Evolutionary conservation across 2,888 invertebrate genomes (phyloP).

Genomic region (Meghimatium bilineatum): DNA sequence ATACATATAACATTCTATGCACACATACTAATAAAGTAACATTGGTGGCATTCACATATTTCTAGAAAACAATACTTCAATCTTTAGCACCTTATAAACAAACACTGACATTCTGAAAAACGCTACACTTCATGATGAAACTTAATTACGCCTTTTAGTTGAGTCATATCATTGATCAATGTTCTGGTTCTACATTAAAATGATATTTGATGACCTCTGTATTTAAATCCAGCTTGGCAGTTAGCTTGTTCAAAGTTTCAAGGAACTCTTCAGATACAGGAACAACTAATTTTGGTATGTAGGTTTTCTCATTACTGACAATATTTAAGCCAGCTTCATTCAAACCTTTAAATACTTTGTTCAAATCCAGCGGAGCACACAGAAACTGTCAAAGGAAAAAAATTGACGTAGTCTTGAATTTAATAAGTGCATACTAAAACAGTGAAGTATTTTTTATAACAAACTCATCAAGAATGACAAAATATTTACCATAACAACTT

Average conservation of each 20-base stretch:
- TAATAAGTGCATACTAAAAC: too few species aligned
- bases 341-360: conserved; percentile 32
- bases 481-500: too few species aligned
- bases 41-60: too few species aligned
- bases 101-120: not conserved
- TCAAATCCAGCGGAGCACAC: conserved; percentile 29
- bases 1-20: not conserved
- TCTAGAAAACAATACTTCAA: too few species aligned
- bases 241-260: conserved; percentile 13
- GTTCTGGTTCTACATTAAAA: conserved; percentile 57
- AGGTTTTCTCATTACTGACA: conserved; percentile 12
- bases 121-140: not conserved
- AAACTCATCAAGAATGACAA: too few species aligned
- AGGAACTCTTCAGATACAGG: conserved; percentile 37
- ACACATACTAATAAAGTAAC: not conserved
- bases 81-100: too few species aligned
- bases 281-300: conserved; percentile 37
- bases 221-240: conserved; percentile 79
- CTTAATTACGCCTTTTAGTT: not conserved
- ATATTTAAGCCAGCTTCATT: conserved; percentile 26
- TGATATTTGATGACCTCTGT: conserved; percentile 81
- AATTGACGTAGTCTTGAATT: too few species aligned
- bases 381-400: conserved; percentile 32
- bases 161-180: not conserved
- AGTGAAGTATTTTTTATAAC: too few species aligned